These are phyloP conservation scores for Coelinius sp. DNA, from an alignment of 2,888 invertebrate genomes.

Conservation along the genomic window DNA sequence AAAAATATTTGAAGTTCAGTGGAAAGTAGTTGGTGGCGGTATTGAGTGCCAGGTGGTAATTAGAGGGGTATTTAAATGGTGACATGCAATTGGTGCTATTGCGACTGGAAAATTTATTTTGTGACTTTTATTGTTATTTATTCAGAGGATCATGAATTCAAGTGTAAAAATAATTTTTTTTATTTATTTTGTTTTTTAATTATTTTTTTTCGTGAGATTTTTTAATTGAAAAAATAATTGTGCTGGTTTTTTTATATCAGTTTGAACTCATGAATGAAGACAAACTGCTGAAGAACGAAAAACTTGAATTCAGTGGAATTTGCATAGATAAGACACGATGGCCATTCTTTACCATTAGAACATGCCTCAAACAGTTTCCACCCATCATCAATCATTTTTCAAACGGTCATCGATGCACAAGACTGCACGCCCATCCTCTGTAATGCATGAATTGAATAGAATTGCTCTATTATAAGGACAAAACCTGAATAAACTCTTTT, in stretches of 20 bases:
- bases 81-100: not conserved
- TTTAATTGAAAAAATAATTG: too few relatives aligned
- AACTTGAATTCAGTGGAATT: too few relatives aligned
- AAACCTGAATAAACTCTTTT: not conserved
- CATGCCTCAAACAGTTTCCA: conserved; percentile 18
- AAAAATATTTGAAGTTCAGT: not conserved
- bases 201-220: too few relatives aligned
- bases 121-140: too few relatives aligned
- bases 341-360: conserved; percentile 27
- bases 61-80: not conserved
- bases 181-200: too few relatives aligned
- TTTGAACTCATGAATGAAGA: conserved; percentile 51
- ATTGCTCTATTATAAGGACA: conserved; percentile 16
- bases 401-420: conserved; percentile 37
- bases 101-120: not conserved
- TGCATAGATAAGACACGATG: conserved; percentile 19
- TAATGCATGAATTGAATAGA: conserved; percentile 20
- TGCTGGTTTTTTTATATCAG: too few relatives aligned
- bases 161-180: too few relatives aligned
- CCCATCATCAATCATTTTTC: conserved; percentile 30
- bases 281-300: conserved; percentile 16
- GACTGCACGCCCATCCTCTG: conserved; percentile 22
- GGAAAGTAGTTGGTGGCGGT: not conserved
- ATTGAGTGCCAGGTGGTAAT: not conserved
- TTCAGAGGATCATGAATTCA: not conserved